Evolutionary conservation across 2,797 vertebrate genomes (phyloP).

Genomic region (Enteromius viviparus): DNA sequence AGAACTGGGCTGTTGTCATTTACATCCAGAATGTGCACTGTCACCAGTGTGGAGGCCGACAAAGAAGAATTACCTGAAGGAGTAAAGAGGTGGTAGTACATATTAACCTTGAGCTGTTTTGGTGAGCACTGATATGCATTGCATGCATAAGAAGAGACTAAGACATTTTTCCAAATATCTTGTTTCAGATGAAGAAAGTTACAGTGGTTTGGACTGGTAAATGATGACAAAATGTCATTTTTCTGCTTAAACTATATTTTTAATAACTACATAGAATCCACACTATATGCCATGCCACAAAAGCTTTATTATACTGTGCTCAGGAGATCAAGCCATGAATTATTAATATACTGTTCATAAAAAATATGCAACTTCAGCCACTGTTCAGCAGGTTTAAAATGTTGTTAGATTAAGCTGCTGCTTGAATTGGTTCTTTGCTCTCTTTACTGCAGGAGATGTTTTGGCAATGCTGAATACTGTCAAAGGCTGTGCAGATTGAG

Average conservation of each 20-base stretch:
- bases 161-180: neutral
- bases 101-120: neutral
- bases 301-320: neutral
- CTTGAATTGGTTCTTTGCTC: neutral
- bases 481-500: neutral
- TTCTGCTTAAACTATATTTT: neutral
- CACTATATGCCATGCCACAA: neutral
- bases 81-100: neutral
- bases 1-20: conserved; percentile 78
- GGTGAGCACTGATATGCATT: neutral
- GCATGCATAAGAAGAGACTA: neutral
- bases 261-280: neutral
- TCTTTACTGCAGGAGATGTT: conserved; percentile 6
- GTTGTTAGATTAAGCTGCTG: neutral
- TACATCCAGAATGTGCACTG: conserved; percentile 82
- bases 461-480: neutral
- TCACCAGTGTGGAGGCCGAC: conserved; percentile 79
- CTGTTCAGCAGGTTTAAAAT: conserved; percentile 9
- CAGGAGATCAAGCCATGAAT: conserved; percentile 1
- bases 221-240: neutral
- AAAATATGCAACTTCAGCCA: neutral
- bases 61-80: conserved; percentile 77
- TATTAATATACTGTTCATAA: neutral
- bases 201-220: neutral
- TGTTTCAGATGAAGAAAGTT: neutral